Conservation (phyloP, 2,888 invertebrate genomes). For the Bedellia somnulentella region DNA sequence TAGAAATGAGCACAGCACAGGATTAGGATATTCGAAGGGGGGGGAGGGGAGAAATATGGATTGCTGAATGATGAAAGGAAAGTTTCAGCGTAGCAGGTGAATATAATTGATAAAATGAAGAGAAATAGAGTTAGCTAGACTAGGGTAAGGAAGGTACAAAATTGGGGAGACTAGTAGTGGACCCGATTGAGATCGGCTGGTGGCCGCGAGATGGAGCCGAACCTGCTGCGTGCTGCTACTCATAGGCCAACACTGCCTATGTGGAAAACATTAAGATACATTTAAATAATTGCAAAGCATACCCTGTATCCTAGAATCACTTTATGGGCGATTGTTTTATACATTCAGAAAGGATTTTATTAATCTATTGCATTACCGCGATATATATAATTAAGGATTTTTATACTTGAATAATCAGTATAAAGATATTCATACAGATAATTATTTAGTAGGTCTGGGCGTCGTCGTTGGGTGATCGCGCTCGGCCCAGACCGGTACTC, state of each 20-base stretch:
- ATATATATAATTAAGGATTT: slow-evolving; percentile 41
- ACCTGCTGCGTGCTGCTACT: slow-evolving; percentile 23
- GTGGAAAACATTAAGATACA: slow-evolving; percentile 64
- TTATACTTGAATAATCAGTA: slow-evolving; percentile 46
- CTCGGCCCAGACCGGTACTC: slow-evolving; percentile 35
- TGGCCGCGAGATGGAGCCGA: slow-evolving; percentile 16
- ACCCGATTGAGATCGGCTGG: slow-evolving; percentile 32
- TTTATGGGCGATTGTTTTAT: slow-evolving; percentile 64
- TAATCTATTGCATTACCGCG: slow-evolving; percentile 49
- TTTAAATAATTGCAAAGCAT: slow-evolving; percentile 90
- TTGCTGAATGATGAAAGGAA: too few species aligned
- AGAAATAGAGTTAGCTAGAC: slow-evolving; percentile 21
- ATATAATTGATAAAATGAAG: too few species aligned
- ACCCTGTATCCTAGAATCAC: slow-evolving; percentile 92
- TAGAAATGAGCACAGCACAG: too few species aligned
- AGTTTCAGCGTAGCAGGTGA: too few species aligned
- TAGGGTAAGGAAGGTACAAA: slow-evolving; percentile 50
- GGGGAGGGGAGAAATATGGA: too few species aligned
- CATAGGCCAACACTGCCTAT: slow-evolving; percentile 42
- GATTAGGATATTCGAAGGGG: too few species aligned
- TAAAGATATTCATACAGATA: slow-evolving; percentile 48
- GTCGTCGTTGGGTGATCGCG: slow-evolving; percentile 15
- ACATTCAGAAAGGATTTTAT: slow-evolving; percentile 52
- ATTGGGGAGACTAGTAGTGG: slow-evolving; percentile 50
- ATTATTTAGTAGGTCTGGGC: slow-evolving; percentile 28